Evolutionary conservation across 2,888 invertebrate species (phyloP), one percentile per base, ranked within the genome.

Genomic region (Cremastobaeus sp.): DNA sequence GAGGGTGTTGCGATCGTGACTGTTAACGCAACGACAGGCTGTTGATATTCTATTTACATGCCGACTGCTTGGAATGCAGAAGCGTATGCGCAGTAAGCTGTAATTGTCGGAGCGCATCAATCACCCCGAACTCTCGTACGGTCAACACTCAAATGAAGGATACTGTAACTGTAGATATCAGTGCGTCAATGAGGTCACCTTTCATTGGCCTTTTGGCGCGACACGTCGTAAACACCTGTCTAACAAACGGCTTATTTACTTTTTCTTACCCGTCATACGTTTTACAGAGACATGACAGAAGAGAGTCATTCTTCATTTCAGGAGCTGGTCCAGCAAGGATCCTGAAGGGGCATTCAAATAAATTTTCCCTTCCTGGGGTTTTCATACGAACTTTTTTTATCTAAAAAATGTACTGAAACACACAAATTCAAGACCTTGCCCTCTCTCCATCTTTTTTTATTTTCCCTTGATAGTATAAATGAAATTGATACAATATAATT

Each of bases 81-180:
- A 48, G 20, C 39, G 48, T 18, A 20, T 32, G 20, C 39, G 48
- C 32, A 60, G 37, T 47, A 11, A 5, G 39, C 39, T 20, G 48
- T 60, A 60, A 60, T 60, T 60, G 60, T 48, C 39, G 48, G 48
- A 48, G 41, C 60, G 39, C 48, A 60, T 60, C 60, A 60, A 60
- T 60, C 60, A 60, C 60, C 28, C 37, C 1, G 20, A 28, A 57
- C 43, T 43, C 37, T n/a, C n/a, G 37, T 15, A 47, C 47, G 59
- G 47, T 60, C 59, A 60, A 60, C 30, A 37, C 21, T 47, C 21
- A 59, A 60, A 60, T 17, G 28, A 54, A 35, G 4, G 1, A n/a
- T 0, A 35, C 1, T 17, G 39, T 35, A 54, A 28, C 54, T 54
- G 15, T 37, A 39, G 39, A 54, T 8, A 17, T 8, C 20, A 12